phyloP scores from a whole-genome alignment of 2,113 vertebrate genomes.

The Bufo bufo region DNA sequence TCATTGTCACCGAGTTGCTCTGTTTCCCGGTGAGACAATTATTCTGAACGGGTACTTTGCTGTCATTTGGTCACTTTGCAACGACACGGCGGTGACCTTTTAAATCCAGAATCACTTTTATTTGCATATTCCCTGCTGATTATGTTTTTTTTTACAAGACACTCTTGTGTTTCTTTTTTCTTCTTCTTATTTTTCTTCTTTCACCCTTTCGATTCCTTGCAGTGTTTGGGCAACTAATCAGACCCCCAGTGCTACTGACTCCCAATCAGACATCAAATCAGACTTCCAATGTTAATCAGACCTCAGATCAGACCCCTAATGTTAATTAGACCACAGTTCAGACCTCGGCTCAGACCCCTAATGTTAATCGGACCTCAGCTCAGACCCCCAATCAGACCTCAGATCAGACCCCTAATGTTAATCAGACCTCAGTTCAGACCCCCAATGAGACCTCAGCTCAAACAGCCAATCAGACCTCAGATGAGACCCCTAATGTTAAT shows the following conservation, averaged over 20 bases:
- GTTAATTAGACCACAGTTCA: no score
- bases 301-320: no score
- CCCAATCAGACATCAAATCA: no score
- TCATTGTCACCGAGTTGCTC: not conserved
- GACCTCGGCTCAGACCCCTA: no score
- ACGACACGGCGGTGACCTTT: not conserved
- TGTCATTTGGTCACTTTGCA: slow-evolving; percentile 12
- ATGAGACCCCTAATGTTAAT: no score
- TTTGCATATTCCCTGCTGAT: not conserved
- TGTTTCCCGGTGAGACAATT: slow-evolving; percentile 11
- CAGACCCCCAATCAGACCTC: no score
- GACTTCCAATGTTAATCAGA: no score
- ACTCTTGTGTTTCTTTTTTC: not conserved
- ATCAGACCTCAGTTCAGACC: no score
- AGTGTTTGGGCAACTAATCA: not conserved
- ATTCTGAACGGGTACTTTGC: not conserved
- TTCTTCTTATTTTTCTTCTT: not conserved
- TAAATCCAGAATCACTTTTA: not conserved
- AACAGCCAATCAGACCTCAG: no score
- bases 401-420: no score
- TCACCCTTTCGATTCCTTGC: not conserved
- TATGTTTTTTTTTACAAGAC: not conserved
- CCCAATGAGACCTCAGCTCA: no score
- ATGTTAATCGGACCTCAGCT: no score
- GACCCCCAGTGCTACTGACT: not conserved